Evolutionary conservation across 2,888 invertebrate genomes (phyloP), one percentile per base, ranked within the genome.

Genomic region (Metopia argyrocephala): DNA sequence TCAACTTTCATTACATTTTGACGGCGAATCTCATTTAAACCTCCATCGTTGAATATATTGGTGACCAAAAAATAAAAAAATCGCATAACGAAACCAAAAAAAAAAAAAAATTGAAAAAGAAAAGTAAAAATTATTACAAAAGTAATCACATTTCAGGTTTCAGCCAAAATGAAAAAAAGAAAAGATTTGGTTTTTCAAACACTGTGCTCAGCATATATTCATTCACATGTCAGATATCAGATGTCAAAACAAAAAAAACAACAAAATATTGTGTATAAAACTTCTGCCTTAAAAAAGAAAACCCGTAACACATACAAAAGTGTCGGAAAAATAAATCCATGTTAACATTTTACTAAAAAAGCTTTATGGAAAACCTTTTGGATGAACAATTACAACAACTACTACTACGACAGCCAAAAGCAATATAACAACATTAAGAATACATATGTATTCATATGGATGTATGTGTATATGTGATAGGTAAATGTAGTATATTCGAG

Each of bases 71-170:
- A 46, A 54, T 38, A 75, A 71, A 50, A n/a, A n/a, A 38, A 38
- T 38, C 38, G 12, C 38, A 38, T 38, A 0, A 9, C 15, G 9
- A 4, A 15, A 38, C 9, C 9, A 38, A 2, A 38, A 38, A 38
- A 38, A 3, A 48, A 6, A 48, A 48, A 3, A 48, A 6, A n/a
- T 6, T 48, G 48, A 7, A 48, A 48, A 48, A 18, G 20, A 6
- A 62, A 69, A 76, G 21, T 54, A 76, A 62, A 73, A 78, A 83
- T 84, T 84, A 83, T 83, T 80, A 79, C 82, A 83, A 85, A 85
- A 84, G 84, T 85, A 85, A 86, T 86, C 85, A 85, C 84, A 85
- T 84, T 84, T 82, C 79, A 78, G 79, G 64, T 83, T 86, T 69
- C 81, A 84, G 76, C 78, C 79, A 84, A 38, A 38, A 38, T 20